Base-by-base conservation (phyloP, 2,888 invertebrate genomes). In the Laothoe populi region DNA sequence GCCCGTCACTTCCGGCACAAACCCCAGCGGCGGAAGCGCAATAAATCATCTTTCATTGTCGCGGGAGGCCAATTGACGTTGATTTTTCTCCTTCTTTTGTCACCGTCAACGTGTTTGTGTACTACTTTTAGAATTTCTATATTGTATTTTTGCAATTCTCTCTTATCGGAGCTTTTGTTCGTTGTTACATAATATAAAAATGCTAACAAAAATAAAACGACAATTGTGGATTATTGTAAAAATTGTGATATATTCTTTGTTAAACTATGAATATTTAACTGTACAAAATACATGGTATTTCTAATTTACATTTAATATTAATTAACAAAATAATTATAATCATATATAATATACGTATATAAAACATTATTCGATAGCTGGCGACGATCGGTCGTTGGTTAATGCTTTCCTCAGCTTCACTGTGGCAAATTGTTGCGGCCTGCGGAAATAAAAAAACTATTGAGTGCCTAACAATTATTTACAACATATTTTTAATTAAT, bases 371-470 rank as follows among this genome's bases (percentile, higher is more conserved):
- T 94, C 94, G 83, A 95, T 93, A 90, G 96, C 95, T 72, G 97
- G 97, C 75, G 96, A 96, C 72, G 97, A 96, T 77, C 97, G 95
- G 90, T 97, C 97, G 88, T 97, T 96, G 82, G 97, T 96, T 93
- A 96, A 95, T 79, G 96, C 96, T 94, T 97, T 97, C 86, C 97
- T 95, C 85, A 97, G 95, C 93, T 97, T 97, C 85, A 97, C 97
- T 67, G 97, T 97, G 66, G 97, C 97, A 85, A 97, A 97, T 87
- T 96, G 96, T 87, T 96, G 97, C 80, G 95, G 95, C 94, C 97
- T 97, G 95, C 4, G 19, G 53, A 11, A 26, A 53, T 2, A 13
- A 10, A 8, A 31, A 31, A 31, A 8, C 8, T 8, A 4, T 1
- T 31, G 8, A 31, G 8, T 31, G 8, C 8, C 2, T 31, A 5